Evolutionary conservation across 2,888 invertebrate species (phyloP).

Genomic region (Punctoribates punctum): DNA sequence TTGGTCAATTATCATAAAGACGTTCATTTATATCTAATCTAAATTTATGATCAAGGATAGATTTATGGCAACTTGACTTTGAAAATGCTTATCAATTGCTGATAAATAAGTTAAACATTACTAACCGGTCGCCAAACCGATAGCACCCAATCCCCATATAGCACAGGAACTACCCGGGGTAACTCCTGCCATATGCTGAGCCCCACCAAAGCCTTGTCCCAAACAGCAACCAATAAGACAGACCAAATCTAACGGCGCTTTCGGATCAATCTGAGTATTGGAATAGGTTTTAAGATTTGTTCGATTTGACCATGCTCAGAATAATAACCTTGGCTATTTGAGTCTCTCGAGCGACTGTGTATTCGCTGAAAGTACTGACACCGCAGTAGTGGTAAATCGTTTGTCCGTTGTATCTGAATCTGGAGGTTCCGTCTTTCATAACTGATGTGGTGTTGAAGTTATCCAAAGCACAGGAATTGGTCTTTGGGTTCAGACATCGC

Average conservation of each 20-base stretch:
- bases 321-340: constrained; percentile 54
- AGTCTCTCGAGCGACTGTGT: constrained; percentile 54
- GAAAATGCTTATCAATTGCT: background rate
- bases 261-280: constrained; percentile 42
- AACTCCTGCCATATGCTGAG: constrained; percentile 50
- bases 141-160: constrained; percentile 54
- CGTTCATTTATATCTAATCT: no score
- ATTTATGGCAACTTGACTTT: background rate
- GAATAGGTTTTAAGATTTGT: no score
- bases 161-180: constrained; percentile 52
- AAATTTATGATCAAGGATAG: no score
- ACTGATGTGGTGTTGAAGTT: constrained; percentile 46
- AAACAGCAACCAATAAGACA: constrained; percentile 46
- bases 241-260: constrained; percentile 43
- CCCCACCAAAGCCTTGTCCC: constrained; percentile 46
- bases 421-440: constrained; percentile 53
- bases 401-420: constrained; percentile 55
- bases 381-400: constrained; percentile 55
- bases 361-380: constrained; percentile 52
- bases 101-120: background rate
- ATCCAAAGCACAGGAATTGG: background rate
- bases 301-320: background rate
- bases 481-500: background rate
- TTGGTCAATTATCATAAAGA: background rate
- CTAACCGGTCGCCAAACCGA: constrained; percentile 51